Evolutionary conservation across 2,797 vertebrate genomes (phyloP), one percentile per base, ranked within the genome.

Genomic region (Morus bassanus): DNA sequence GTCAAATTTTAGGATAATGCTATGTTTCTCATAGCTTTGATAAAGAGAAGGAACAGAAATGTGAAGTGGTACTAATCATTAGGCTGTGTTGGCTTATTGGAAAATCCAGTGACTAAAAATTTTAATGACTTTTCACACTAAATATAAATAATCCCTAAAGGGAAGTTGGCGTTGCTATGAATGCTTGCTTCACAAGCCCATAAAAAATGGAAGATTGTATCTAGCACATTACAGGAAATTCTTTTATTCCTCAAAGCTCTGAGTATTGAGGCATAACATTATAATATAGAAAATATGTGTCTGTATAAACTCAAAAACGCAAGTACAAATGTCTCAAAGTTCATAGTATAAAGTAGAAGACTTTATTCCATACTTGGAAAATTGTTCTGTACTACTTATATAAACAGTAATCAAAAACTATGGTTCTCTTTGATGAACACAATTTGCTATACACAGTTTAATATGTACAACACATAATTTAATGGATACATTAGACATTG

Each of bases 91-190:
- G 60, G 60, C 69, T 95, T 96, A 91, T 53, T 96, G 87, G 79
- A 96, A 96, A 93, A 96, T 51, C 48, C 82, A 95, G 70, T 89
- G 88, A 94, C 85, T 95, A 82, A 92, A 94, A 91, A 95, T 94
- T 94, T 95, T 97, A 96, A 97, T 96, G 95, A 96, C 94, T 97
- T 96, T 95, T 94, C 88, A 91, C 56, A 94, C 95, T 92, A 95
- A 96, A 96, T 94, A 96, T 87, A 96, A 97, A 96, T 95, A 95
- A 91, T 95, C 91, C 81, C 91, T 91, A 88, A 96, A 96, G 92
- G 85, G 75, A 89, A 88, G 60, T 24, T 93, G 89, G 56, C 18
- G 3, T 93, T 93, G 73, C 84, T 76, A 25, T 60, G 63, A 94
- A 86, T 88, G 37, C 82, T 89, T 93, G 45, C 86, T 92, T 96